Percentiles rank a stretch among this genome's conserved stretches.
phyloP scores from a whole-genome alignment of 2,797 vertebrate species.

The Centroberyx gerrardi region DNA sequence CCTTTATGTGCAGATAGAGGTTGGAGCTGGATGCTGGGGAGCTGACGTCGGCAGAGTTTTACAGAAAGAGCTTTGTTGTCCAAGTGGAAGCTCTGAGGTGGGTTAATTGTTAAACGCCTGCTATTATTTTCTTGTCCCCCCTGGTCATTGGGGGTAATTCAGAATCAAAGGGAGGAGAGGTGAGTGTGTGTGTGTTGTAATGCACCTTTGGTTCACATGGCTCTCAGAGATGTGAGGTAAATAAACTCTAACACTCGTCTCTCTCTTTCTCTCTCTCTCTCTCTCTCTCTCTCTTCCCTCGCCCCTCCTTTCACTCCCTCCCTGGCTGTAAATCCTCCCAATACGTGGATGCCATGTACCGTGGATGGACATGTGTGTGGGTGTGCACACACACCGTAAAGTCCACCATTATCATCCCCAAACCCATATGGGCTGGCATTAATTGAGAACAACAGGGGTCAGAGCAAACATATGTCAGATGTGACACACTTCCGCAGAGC shows the following conservation, averaged over 20 bases:
- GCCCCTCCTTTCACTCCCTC: neutral
- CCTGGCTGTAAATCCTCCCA: neutral
- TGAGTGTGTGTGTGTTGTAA: neutral
- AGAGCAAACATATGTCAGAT: conserved; percentile 56
- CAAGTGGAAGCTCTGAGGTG: conserved; percentile 26
- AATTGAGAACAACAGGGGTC: conserved; percentile 63
- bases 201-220: conserved; percentile 29
- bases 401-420: conserved; percentile 23
- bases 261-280: neutral
- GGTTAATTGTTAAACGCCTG: conserved; percentile 49
- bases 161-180: conserved; percentile 43
- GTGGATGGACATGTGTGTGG: neutral
- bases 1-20: conserved; percentile 19
- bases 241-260: neutral
- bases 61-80: conserved; percentile 20
- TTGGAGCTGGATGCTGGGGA: conserved; percentile 5
- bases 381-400: neutral
- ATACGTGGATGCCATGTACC: conserved; percentile 12
- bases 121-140: conserved; percentile 60
- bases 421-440: conserved; percentile 50
- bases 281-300: neutral
- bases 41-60: conserved; percentile 37
- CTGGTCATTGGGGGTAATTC: conserved; percentile 54
- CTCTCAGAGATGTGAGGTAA: conserved; percentile 10
- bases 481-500: conserved; percentile 40